Evolutionary conservation across 2,113 vertebrate genomes (phyloP).

Genomic region (Tenebrosternarchus preto): DNA sequence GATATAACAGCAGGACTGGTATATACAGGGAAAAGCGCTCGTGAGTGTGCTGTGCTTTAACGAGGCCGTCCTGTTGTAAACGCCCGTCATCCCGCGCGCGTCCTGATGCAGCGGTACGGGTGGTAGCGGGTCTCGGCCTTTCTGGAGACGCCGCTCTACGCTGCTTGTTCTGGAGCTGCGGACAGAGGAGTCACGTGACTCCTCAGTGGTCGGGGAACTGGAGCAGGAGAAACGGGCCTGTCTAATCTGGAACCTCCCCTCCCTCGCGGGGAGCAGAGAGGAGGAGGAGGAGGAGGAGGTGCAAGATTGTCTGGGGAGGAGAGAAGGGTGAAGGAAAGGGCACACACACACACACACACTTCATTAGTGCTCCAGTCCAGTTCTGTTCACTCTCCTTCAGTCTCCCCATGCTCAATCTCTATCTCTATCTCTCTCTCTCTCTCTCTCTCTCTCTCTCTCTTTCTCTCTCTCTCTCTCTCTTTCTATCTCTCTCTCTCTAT

Average conservation of each 20-base stretch:
- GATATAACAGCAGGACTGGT: no score
- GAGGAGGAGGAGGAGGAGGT: constrained; percentile 14
- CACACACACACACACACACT: constrained; percentile 58
- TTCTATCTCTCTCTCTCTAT: constrained; percentile 5
- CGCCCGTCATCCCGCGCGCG: no score
- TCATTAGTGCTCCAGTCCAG: constrained; percentile 55
- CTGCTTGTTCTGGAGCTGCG: constrained; percentile 23
- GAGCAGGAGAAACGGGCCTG: constrained; percentile 51
- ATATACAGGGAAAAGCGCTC: no score
- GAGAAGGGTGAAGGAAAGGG: constrained; percentile 53
- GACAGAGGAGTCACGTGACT: constrained; percentile 22
- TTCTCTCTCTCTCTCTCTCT: constrained; percentile 25
- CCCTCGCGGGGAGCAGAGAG: neutral
- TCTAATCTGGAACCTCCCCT: constrained; percentile 22
- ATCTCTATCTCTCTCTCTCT: constrained; percentile 6
- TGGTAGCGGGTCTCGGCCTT: neutral
- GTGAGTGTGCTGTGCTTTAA: no score
- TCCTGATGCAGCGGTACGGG: neutral
- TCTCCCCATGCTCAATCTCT: no score
- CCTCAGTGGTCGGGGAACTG: constrained; percentile 41
- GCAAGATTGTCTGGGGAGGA: no score
- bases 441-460: constrained; percentile 13
- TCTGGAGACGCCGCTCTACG: neutral
- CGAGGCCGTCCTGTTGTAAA: no score
- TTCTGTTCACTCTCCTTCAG: constrained; percentile 5